Evolutionary conservation across 2,797 vertebrate genomes (phyloP).

Genomic region (Macropodus opercularis): DNA sequence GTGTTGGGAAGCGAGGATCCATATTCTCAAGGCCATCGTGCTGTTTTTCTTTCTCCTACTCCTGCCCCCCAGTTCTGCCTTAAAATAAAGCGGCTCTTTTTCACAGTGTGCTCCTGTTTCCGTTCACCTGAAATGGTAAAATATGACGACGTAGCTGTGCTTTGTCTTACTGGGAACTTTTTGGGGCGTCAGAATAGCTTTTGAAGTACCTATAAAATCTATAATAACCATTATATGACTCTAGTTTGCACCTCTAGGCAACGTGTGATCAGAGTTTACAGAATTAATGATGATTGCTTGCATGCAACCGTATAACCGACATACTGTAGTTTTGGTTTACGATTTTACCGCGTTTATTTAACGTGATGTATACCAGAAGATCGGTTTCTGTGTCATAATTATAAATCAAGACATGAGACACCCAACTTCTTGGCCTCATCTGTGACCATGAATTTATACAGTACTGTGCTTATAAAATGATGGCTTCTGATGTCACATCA

Average conservation of each 20-base stretch:
- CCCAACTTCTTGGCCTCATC: neutral
- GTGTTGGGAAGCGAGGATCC: constrained; percentile 65
- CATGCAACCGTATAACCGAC: neutral
- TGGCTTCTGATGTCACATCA: too few species aligned
- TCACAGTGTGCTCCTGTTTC: constrained; percentile 10
- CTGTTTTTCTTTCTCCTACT: constrained; percentile 47
- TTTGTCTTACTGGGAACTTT: constrained; percentile 1
- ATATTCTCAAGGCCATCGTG: constrained; percentile 71
- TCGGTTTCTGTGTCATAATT: neutral
- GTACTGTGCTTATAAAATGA: neutral
- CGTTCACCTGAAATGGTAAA: constrained; percentile 32
- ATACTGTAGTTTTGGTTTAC: neutral
- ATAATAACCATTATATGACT: neutral
- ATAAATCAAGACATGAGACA: neutral
- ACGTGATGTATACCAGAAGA: neutral
- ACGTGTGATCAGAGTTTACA: neutral
- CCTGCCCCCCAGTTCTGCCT: constrained; percentile 9
- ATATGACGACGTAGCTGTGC: constrained; percentile 9
- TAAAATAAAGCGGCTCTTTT: constrained; percentile 37
- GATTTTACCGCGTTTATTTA: neutral
- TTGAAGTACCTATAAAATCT: neutral
- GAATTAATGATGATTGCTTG: neutral
- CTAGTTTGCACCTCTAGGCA: neutral
- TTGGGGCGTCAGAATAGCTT: neutral
- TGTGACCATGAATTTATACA: neutral